Evolutionary conservation across 2,888 invertebrate species (phyloP).

Genomic region (Hedya salicella): DNA sequence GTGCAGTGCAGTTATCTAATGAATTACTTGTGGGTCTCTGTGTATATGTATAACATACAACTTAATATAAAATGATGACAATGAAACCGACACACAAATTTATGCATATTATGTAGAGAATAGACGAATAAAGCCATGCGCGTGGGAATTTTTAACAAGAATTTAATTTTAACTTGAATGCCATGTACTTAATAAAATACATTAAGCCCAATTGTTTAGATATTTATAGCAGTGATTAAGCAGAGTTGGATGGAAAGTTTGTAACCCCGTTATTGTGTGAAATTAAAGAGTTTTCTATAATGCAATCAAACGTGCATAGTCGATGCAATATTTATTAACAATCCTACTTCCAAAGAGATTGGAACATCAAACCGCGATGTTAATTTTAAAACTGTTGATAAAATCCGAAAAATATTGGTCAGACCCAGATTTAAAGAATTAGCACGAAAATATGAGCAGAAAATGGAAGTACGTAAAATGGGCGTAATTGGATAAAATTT

Average conservation of each 20-base stretch:
- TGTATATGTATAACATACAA: constrained; percentile 2
- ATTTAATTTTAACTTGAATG: constrained; percentile 25
- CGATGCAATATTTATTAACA: background rate
- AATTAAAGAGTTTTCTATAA: constrained; percentile 25
- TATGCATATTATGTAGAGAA: constrained; percentile 24
- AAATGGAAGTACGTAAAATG: background rate
- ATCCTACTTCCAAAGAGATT: background rate
- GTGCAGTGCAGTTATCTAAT: constrained; percentile 24
- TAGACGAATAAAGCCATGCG: constrained; percentile 21
- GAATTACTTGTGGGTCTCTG: background rate
- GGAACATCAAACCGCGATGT: too few relatives aligned
- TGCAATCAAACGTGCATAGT: constrained; percentile 4
- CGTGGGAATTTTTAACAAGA: constrained; percentile 28
- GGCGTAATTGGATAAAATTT: constrained; percentile 25
- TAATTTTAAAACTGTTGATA: too few relatives aligned
- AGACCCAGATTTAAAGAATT: background rate
- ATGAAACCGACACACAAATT: constrained; percentile 23
- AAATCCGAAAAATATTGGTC: background rate
- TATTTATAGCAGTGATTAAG: constrained; percentile 41
- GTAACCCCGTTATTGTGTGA: constrained; percentile 51
- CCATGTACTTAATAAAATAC: constrained; percentile 20
- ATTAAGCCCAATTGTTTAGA: constrained; percentile 45
- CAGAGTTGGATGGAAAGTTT: constrained; percentile 58
- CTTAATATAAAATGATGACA: constrained; percentile 24
- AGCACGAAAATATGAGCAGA: background rate